These are phyloP conservation scores for Anthophora plumipes DNA, from an alignment of 2,888 invertebrate genomes.

Conservation along the genomic window DNA sequence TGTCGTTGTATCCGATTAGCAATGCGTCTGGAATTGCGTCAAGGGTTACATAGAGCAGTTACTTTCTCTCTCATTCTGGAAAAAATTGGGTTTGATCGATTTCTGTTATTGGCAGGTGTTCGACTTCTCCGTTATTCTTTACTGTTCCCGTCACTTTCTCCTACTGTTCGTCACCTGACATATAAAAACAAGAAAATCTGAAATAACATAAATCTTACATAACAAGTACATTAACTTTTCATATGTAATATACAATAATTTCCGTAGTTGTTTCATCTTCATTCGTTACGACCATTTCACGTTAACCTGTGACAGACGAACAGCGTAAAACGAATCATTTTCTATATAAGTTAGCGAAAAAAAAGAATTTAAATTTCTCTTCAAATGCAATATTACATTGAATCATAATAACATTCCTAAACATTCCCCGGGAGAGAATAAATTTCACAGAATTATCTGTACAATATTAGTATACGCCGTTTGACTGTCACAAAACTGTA, in stretches of 20 bases:
- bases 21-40: conserved; percentile 68
- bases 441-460: neutral
- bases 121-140: conserved; percentile 40
- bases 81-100: conserved; percentile 25
- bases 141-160: neutral
- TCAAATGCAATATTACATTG: neutral
- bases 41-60: conserved; percentile 55
- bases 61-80: conserved; percentile 69
- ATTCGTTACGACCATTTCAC: neutral
- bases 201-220: neutral
- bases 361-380: neutral
- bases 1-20: neutral
- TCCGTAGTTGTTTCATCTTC: conserved; percentile 12
- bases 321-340: neutral
- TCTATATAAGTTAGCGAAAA: neutral
- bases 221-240: neutral
- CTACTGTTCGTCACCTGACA: neutral
- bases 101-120: conserved; percentile 60
- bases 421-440: neutral
- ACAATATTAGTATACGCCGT: neutral
- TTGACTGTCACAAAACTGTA: conserved; percentile 40
- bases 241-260: conserved; percentile 4
- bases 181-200: neutral
- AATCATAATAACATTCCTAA: neutral
- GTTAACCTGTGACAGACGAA: conserved; percentile 22